Percentiles rank a stretch among this genome's conserved stretches.
Evolutionary conservation across 2,888 invertebrate species (phyloP).

Genomic region (Xanthorhoe spadicearia): DNA sequence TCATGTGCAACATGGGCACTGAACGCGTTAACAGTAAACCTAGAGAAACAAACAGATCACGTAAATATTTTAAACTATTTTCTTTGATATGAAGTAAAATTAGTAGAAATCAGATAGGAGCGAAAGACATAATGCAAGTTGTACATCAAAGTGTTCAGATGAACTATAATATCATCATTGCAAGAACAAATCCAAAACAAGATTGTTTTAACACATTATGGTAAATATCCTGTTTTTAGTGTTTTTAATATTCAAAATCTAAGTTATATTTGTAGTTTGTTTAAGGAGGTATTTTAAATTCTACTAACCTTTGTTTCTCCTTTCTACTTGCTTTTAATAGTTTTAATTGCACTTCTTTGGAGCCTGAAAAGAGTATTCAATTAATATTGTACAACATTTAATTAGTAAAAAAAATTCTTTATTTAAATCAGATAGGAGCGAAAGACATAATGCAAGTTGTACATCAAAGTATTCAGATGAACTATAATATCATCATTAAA

Average conservation of each 20-base stretch:
- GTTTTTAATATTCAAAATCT: no score
- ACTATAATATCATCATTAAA: constrained; percentile 62
- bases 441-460: constrained; percentile 67
- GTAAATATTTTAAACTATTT: background rate
- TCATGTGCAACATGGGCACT: no score
- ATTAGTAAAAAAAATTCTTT: background rate
- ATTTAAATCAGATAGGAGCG: constrained; percentile 81
- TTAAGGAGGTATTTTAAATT: no score
- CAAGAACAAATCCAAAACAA: constrained; percentile 44
- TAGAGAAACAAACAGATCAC: background rate
- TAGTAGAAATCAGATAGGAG: constrained; percentile 78
- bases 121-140: constrained; percentile 70
- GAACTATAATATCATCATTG: constrained; percentile 68
- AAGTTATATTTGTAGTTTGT: no score
- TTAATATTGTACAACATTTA: no score
- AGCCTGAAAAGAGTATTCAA: background rate
- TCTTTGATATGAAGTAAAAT: background rate
- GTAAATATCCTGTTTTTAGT: no score
- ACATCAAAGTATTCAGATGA: constrained; percentile 70
- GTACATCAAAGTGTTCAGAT: constrained; percentile 67
- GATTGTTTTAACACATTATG: background rate
- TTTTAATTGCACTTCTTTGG: background rate
- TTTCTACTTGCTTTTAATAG: background rate
- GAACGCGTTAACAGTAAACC: no score
- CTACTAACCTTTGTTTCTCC: background rate